These are phyloP conservation scores for Tricholaema leucomelas DNA, from an alignment of 2,113 vertebrate species.

Conservation along the genomic window DNA sequence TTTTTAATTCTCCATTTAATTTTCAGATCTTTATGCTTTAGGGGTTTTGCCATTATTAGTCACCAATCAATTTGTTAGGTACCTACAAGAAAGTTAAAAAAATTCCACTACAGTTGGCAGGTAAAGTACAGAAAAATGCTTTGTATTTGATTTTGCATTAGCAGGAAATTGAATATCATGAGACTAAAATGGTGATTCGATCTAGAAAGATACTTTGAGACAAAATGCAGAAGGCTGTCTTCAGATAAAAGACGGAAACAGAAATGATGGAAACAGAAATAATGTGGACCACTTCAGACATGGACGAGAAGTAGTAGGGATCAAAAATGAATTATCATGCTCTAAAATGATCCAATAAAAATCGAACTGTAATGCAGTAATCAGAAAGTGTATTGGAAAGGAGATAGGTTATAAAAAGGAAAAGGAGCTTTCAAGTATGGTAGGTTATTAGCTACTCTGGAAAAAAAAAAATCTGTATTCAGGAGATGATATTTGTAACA, in stretches of 20 bases:
- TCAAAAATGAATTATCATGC: conserved; percentile 63
- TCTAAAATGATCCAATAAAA: conserved; percentile 68
- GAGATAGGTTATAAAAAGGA: conserved; percentile 51
- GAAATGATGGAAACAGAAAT: conserved; percentile 53
- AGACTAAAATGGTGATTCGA: conserved; percentile 4
- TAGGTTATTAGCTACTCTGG: conserved; percentile 2
- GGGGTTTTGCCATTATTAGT: background rate
- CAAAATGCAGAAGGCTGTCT: background rate
- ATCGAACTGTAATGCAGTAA: conserved; percentile 49
- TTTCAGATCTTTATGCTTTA: background rate
- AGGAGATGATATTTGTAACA: background rate
- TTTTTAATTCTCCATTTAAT: background rate
- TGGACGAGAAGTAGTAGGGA: conserved; percentile 34
- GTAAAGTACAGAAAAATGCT: conserved; percentile 15
- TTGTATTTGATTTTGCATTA: conserved; percentile 42
- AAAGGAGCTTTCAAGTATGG: conserved; percentile 46
- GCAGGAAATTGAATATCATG: conserved; percentile 46
- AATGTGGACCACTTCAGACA: conserved; percentile 39
- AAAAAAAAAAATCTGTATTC: conserved; percentile 50
- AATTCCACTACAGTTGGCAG: background rate
- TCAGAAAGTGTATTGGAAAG: conserved; percentile 55
- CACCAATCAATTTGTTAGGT: background rate
- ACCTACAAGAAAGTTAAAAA: background rate
- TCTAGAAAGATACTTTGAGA: conserved; percentile 11
- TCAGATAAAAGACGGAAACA: conserved; percentile 56